Conservation (phyloP, 1,140 invertebrate species). For the Apis dorsata region DNA sequence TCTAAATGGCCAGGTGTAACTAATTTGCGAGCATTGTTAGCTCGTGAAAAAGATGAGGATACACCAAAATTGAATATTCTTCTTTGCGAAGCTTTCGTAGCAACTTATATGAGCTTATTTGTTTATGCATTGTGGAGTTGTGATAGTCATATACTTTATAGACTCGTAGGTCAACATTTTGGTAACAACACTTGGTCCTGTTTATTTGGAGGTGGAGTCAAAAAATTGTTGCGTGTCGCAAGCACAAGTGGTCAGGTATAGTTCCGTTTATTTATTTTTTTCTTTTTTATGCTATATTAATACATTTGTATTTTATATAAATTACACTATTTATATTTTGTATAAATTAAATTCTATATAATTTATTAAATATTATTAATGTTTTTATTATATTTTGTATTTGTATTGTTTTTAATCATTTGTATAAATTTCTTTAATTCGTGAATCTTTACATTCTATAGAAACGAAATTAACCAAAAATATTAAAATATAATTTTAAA, state of each 20-base stretch:
- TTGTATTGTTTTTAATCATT: not conserved
- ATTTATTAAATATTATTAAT: not conserved
- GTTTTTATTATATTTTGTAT: not conserved
- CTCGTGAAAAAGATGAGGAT: conserved; percentile 97
- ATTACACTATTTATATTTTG: not conserved
- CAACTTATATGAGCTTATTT: conserved; percentile 94
- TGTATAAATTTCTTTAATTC: not conserved
- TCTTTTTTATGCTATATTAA: not conserved
- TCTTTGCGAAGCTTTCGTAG: conserved; percentile 94
- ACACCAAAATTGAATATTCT: conserved; percentile 95
- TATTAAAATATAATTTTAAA: not conserved
- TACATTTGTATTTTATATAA: no score
- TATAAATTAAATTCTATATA: not conserved
- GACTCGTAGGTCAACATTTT: conserved; percentile 92
- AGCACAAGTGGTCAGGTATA: conserved; percentile 78
- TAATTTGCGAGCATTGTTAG: conserved; percentile 92
- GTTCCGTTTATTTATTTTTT: not conserved
- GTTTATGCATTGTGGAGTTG: conserved; percentile 96
- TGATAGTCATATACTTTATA: conserved; percentile 95
- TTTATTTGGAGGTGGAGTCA: conserved; percentile 97
- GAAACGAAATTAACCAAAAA: not conserved
- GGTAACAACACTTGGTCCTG: conserved; percentile 89
- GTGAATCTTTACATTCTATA: not conserved
- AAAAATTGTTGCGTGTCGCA: conserved; percentile 91
- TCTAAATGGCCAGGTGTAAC: conserved; percentile 94